phyloP scores from a whole-genome alignment of 2,888 invertebrate genomes.

The Phortica magna region DNA sequence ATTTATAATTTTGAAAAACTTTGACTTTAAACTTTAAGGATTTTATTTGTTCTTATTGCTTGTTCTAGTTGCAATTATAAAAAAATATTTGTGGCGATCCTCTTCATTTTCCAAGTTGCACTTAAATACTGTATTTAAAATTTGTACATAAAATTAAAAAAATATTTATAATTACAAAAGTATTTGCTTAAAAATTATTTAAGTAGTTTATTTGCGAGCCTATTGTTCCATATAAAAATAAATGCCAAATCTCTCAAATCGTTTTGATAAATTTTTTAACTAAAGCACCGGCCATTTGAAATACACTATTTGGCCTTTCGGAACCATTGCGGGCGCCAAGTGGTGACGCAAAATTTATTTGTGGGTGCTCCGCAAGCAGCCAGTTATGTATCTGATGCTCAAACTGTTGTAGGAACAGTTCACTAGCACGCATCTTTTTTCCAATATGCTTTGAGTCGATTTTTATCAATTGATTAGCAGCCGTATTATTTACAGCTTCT shows the following conservation, averaged over 20 bases:
- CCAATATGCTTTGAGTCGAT: slow-evolving; percentile 62
- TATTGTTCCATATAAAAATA: neutral
- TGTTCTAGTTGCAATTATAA: neutral
- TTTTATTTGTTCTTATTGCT: neutral
- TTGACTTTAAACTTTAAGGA: neutral
- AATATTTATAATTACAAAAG: slow-evolving; percentile 3
- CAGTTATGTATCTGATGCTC: slow-evolving; percentile 66
- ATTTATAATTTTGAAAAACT: neutral
- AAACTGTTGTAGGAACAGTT: slow-evolving; percentile 65
- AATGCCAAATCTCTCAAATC: slow-evolving; percentile 36
- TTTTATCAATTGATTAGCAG: slow-evolving; percentile 47
- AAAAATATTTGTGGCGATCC: neutral
- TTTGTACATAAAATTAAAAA: neutral
- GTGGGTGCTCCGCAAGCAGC: slow-evolving; percentile 56
- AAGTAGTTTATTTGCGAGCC: slow-evolving; percentile 27
- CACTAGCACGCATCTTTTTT: slow-evolving; percentile 58
- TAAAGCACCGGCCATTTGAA: slow-evolving; percentile 55
- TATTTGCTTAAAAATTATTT: slow-evolving; percentile 20
- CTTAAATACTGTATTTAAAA: neutral
- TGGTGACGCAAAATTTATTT: slow-evolving; percentile 51
- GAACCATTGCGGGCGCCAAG: slow-evolving; percentile 58
- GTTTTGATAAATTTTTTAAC: slow-evolving; percentile 49
- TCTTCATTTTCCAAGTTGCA: neutral
- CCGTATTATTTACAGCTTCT: slow-evolving; percentile 36
- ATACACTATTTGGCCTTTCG: slow-evolving; percentile 49